A percentile compares a stretch with the other conserved stretches of the same genome.
Evolutionary conservation across 1,140 invertebrate species (phyloP).

Genomic region (Zaprionus davidi): DNA sequence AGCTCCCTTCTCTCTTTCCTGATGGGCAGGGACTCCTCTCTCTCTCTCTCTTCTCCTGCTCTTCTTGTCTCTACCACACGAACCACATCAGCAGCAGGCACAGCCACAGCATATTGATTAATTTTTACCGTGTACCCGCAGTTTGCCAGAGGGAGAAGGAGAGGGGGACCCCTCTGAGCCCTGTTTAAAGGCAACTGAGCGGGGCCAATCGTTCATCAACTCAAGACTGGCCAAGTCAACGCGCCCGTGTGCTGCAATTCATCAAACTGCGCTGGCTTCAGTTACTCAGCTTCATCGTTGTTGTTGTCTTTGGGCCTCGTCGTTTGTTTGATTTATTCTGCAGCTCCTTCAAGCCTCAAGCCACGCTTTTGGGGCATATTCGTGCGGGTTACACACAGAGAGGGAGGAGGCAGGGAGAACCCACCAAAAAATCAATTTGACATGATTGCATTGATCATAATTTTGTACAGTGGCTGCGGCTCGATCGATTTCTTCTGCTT

Average conservation of each 20-base stretch:
- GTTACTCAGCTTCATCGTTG: slow-evolving; percentile 5
- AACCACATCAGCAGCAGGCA: slow-evolving; percentile 33
- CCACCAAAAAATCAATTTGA: slow-evolving; percentile 77
- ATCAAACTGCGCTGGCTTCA: slow-evolving; percentile 54
- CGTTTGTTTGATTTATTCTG: slow-evolving; percentile 76
- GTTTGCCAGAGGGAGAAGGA: not conserved
- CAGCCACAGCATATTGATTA: slow-evolving; percentile 65
- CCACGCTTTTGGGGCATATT: slow-evolving; percentile 2
- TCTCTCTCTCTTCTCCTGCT: not conserved
- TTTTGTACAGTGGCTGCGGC: slow-evolving; percentile 27
- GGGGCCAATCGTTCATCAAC: slow-evolving; percentile 41
- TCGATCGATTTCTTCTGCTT: slow-evolving; percentile 13
- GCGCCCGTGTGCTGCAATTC: slow-evolving; percentile 66
- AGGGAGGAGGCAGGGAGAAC: slow-evolving; percentile 28
- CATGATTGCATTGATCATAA: slow-evolving; percentile 79
- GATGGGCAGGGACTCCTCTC: not conserved
- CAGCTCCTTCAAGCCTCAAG: slow-evolving; percentile 58
- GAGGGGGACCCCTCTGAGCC: not conserved
- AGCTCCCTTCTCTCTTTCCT: not conserved
- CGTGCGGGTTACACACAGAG: slow-evolving; percentile 8
- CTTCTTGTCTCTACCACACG: slow-evolving; percentile 9
- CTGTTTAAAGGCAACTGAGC: slow-evolving; percentile 1
- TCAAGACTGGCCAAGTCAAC: slow-evolving; percentile 55
- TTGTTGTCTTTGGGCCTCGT: slow-evolving; percentile 30
- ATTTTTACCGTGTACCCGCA: slow-evolving; percentile 55